Evolutionary conservation across 2,888 invertebrate species (phyloP).

Genomic region (Campoplex nolae): DNA sequence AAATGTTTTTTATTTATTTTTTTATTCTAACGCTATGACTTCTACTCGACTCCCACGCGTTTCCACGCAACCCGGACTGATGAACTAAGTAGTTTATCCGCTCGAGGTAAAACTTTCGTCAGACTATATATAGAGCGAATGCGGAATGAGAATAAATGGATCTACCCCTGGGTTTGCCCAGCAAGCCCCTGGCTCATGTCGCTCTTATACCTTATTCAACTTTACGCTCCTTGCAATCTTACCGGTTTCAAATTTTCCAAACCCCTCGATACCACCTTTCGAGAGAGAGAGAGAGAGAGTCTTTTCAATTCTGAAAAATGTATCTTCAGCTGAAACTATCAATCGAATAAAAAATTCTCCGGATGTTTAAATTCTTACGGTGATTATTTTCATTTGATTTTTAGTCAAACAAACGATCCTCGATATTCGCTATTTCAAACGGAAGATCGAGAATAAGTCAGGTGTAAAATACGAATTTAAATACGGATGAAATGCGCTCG

Average conservation of each 20-base stretch:
- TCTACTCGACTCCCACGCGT: neutral
- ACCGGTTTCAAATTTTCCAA: neutral
- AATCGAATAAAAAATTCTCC: neutral
- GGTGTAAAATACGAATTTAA: neutral
- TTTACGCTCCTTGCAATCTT: neutral
- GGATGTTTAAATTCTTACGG: too few species aligned
- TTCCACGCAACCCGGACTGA: neutral
- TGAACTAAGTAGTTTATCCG: conserved; percentile 3
- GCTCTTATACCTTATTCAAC: neutral
- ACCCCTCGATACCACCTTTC: neutral
- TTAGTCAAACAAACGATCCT: neutral
- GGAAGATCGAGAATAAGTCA: neutral
- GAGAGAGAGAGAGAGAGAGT: neutral
- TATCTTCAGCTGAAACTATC: neutral
- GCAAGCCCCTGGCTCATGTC: neutral
- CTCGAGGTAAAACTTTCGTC: neutral
- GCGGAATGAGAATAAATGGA: conserved; percentile 35
- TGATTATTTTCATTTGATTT: too few species aligned
- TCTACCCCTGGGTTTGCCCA: neutral
- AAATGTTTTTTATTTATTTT: neutral
- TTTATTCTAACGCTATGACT: neutral
- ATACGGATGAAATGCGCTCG: neutral
- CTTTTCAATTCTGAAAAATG: neutral
- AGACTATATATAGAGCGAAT: conserved; percentile 19
- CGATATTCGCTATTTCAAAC: neutral